These are phyloP conservation scores for Octodonta nipae DNA, from an alignment of 2,888 invertebrate species.

Conservation along the genomic window DNA sequence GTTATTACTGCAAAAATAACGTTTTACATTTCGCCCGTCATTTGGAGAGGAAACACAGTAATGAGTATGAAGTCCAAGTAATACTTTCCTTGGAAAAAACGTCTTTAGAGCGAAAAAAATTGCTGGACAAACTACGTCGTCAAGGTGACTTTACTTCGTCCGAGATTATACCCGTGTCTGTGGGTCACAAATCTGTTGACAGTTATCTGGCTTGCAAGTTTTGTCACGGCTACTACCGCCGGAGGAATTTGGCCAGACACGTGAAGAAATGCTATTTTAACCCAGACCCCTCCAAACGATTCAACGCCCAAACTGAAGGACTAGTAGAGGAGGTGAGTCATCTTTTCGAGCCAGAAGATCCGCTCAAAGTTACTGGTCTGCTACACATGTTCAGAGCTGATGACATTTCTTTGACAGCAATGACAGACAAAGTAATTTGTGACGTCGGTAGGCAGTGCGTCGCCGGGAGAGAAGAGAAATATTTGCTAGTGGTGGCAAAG, in stretches of 20 bases:
- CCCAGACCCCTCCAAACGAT: constrained; percentile 6
- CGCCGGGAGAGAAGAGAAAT: constrained; percentile 13
- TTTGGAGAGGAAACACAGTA: constrained; percentile 4
- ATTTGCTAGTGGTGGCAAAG: constrained; percentile 13
- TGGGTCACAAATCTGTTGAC: neutral
- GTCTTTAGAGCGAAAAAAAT: neutral
- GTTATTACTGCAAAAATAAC: constrained; percentile 5
- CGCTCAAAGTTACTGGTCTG: constrained; percentile 9
- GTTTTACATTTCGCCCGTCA: constrained; percentile 7
- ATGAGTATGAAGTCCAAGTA: constrained; percentile 7
- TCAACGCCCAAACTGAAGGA: constrained; percentile 7
- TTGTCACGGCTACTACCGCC: constrained; percentile 6
- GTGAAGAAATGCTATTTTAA: constrained; percentile 7
- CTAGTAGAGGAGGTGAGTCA: constrained; percentile 9
- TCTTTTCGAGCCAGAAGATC: constrained; percentile 13
- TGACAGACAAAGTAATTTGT: constrained; percentile 14
- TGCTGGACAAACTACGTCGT: constrained; percentile 8
- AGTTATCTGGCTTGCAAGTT: constrained; percentile 5
- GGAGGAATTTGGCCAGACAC: constrained; percentile 4
- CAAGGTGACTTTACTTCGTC: constrained; percentile 7
- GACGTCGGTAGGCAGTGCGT: constrained; percentile 11
- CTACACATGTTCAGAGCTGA: constrained; percentile 11
- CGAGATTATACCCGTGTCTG: constrained; percentile 5
- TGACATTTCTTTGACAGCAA: constrained; percentile 12
- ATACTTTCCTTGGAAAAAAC: constrained; percentile 4